Percentiles rank a stretch among this genome's conserved stretches.
Conservation (phyloP, 2,797 vertebrate genomes). For the Poecilia velifera region DNA sequence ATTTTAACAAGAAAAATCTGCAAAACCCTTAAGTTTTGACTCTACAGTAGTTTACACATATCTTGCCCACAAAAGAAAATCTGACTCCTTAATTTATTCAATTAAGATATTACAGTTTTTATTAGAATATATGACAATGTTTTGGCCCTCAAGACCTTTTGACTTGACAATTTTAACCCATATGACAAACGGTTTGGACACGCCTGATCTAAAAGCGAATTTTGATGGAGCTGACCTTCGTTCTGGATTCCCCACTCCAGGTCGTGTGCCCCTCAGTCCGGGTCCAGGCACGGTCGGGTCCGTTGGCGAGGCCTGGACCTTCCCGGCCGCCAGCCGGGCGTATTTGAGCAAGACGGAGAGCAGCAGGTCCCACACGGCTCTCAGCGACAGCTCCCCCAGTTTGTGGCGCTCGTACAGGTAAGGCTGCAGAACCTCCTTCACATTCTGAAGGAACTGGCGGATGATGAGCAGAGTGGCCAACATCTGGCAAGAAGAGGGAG, state of each 20-base stretch:
- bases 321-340: conserved; percentile 73
- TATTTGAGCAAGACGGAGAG: conserved; percentile 82
- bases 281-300: conserved; percentile 68
- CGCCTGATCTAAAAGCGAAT: neutral
- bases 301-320: conserved; percentile 71
- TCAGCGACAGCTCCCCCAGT: conserved; percentile 86
- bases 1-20: too few relatives aligned
- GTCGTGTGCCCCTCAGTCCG: conserved; percentile 70
- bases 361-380: conserved; percentile 82
- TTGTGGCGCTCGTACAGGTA: conserved; percentile 92
- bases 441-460: conserved; percentile 94
- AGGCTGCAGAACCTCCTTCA: conserved; percentile 95
- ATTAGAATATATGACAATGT: too few relatives aligned
- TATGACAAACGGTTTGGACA: too few relatives aligned
- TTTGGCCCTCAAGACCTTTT: too few relatives aligned
- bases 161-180: too few relatives aligned
- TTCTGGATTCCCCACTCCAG: conserved; percentile 68
- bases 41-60: too few relatives aligned
- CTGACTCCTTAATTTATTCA: too few relatives aligned
- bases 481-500: conserved; percentile 82
- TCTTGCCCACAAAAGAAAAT: too few relatives aligned
- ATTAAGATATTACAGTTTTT: too few relatives aligned
- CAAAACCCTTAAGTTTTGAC: too few relatives aligned
- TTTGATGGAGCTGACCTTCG: conserved; percentile 61
- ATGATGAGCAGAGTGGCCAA: conserved; percentile 97